Conservation (phyloP, 1,140 invertebrate genomes). For the Pachyrhynchus sulphureomaculatus region DNA sequence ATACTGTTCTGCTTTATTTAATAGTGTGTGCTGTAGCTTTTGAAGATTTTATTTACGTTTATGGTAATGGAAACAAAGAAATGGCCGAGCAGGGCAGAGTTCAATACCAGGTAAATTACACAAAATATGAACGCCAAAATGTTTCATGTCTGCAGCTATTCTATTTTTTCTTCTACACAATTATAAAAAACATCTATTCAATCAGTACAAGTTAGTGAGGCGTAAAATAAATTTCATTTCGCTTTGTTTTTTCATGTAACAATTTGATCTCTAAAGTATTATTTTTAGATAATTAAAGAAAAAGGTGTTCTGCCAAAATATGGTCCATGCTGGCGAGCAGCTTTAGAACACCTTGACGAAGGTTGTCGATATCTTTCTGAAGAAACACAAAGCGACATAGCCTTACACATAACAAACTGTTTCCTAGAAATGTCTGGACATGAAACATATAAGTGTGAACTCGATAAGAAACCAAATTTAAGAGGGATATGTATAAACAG, state of each 20-base stretch:
- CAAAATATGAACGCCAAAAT: too few species aligned
- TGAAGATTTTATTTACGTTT: constrained; percentile 27
- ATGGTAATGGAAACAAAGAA: constrained; percentile 32
- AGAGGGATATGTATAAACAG: constrained; percentile 57
- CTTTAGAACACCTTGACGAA: constrained; percentile 56
- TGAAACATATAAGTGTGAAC: constrained; percentile 56
- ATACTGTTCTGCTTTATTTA: constrained; percentile 3
- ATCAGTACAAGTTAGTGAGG: too few species aligned
- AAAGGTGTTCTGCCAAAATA: constrained; percentile 55
- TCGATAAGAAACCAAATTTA: constrained; percentile 47
- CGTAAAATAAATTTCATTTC: too few species aligned
- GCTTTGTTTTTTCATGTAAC: too few species aligned
- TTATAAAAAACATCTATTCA: too few species aligned
- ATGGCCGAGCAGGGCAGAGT: constrained; percentile 43
- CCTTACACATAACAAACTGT: constrained; percentile 66
- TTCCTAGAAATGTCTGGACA: constrained; percentile 64
- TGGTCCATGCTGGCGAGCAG: constrained; percentile 64
- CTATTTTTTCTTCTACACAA: too few species aligned
- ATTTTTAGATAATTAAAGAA: constrained; percentile 46
- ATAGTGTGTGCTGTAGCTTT: constrained; percentile 22
- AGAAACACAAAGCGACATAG: constrained; percentile 61
- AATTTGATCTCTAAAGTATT: too few species aligned
- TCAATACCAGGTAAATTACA: constrained; percentile 48
- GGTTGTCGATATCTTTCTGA: constrained; percentile 63
- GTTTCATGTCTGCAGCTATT: background rate